Evolutionary conservation across 1,140 invertebrate species (phyloP).

Genomic region (Cyclargus thomasi): DNA sequence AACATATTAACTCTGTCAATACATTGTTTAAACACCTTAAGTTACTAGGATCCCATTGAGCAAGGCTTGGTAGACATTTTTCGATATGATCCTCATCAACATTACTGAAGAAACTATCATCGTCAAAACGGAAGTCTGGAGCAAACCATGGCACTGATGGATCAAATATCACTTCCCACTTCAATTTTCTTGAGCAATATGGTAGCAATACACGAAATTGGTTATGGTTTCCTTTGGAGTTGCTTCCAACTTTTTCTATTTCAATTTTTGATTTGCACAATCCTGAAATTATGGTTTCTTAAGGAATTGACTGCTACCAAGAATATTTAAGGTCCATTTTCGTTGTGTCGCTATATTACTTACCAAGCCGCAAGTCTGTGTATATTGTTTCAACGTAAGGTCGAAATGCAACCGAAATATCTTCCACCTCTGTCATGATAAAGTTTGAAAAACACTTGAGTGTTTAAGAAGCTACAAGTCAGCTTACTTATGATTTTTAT

Average conservation of each 20-base stretch:
- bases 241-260: conserved; percentile 52
- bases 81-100: conserved; percentile 68
- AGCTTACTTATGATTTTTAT: too few relatives aligned
- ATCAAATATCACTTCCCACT: conserved; percentile 69
- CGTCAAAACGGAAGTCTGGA: conserved; percentile 74
- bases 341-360: conserved; percentile 17
- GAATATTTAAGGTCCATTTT: not conserved
- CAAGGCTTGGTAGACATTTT: conserved; percentile 74
- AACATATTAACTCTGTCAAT: conserved; percentile 71
- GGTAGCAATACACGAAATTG: conserved; percentile 63
- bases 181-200: conserved; percentile 66
- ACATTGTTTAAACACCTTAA: conserved; percentile 72
- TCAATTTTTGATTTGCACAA: conserved; percentile 63
- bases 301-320: not conserved
- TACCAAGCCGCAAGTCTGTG: conserved; percentile 60
- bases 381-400: conserved; percentile 60
- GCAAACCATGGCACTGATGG: conserved; percentile 61
- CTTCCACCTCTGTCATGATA: conserved; percentile 45
- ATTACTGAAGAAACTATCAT: conserved; percentile 75
- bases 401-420: conserved; percentile 54
- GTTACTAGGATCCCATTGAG: conserved; percentile 75
- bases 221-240: conserved; percentile 38
- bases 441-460: too few relatives aligned
- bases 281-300: conserved; percentile 36
- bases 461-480: too few relatives aligned